Evolutionary conservation across 2,888 invertebrate genomes (phyloP).

Genomic region (Ornithoptera alexandrae): DNA sequence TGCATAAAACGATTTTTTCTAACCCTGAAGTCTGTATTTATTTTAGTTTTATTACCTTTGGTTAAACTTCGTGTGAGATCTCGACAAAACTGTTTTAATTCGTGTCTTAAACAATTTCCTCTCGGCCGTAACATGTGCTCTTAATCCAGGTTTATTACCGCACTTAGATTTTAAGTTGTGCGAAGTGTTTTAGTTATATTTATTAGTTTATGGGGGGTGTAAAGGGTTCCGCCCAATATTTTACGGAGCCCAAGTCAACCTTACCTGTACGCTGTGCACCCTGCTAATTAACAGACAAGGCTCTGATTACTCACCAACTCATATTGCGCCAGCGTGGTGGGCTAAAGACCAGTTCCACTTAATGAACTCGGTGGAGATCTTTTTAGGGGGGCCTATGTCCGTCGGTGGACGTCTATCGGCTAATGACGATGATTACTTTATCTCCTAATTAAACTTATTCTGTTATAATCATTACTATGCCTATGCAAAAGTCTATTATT

Average conservation of each 20-base stretch:
- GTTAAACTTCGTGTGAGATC: constrained; percentile 29
- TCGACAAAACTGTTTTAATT: constrained; percentile 14
- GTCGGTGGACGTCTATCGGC: too few species aligned
- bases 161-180: constrained; percentile 7
- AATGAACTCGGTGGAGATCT: too few species aligned
- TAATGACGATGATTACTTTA: background rate
- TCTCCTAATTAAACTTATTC: background rate
- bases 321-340: too few species aligned
- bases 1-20: constrained; percentile 6
- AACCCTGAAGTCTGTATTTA: constrained; percentile 16
- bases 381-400: too few species aligned
- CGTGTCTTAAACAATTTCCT: constrained; percentile 11
- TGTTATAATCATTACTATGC: background rate
- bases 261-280: too few species aligned
- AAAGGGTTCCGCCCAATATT: too few species aligned
- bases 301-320: too few species aligned
- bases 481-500: background rate
- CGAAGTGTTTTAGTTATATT: background rate
- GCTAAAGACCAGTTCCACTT: too few species aligned
- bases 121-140: background rate
- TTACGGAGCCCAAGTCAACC: too few species aligned
- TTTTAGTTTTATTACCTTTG: constrained; percentile 25
- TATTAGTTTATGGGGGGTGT: background rate
- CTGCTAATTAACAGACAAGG: too few species aligned
- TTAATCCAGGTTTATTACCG: constrained; percentile 4